A percentile compares a stretch with the other conserved stretches of the same genome.
Evolutionary conservation across 2,797 vertebrate species (phyloP).

Genomic region (Rhinichthys osculus): DNA sequence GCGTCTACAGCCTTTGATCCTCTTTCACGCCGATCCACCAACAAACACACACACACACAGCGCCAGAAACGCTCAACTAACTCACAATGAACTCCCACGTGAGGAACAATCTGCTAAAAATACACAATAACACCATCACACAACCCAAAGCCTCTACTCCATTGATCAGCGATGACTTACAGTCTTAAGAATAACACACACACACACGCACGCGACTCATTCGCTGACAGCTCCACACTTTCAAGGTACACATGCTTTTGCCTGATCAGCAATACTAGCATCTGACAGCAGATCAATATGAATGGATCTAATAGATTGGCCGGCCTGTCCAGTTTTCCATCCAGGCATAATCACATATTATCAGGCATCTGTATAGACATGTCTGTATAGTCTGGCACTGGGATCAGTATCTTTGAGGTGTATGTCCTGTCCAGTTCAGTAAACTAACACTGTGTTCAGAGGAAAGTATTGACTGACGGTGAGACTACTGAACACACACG

Average conservation of each 20-base stretch:
- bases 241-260: conserved; percentile 21
- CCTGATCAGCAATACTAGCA: conserved; percentile 14
- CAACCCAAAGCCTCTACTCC: neutral
- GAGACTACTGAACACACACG: neutral
- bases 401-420: conserved; percentile 4
- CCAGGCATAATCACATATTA: neutral
- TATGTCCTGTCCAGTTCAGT: neutral
- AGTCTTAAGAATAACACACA: neutral
- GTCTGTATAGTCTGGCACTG: neutral
- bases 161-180: conserved; percentile 3
- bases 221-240: neutral
- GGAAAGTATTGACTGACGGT: neutral
- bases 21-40: conserved; percentile 32
- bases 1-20: conserved; percentile 54
- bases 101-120: conserved; percentile 1
- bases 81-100: conserved; percentile 16
- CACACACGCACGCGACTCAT: neutral
- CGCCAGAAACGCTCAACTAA: neutral
- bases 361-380: neutral
- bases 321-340: neutral
- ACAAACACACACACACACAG: conserved; percentile 18
- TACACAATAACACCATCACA: neutral
- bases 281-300: conserved; percentile 30
- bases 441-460: neutral
- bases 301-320: conserved; percentile 10